Base-by-base conservation (phyloP, 2,113 vertebrate species). In the Dicrurus megarhynchus region DNA sequence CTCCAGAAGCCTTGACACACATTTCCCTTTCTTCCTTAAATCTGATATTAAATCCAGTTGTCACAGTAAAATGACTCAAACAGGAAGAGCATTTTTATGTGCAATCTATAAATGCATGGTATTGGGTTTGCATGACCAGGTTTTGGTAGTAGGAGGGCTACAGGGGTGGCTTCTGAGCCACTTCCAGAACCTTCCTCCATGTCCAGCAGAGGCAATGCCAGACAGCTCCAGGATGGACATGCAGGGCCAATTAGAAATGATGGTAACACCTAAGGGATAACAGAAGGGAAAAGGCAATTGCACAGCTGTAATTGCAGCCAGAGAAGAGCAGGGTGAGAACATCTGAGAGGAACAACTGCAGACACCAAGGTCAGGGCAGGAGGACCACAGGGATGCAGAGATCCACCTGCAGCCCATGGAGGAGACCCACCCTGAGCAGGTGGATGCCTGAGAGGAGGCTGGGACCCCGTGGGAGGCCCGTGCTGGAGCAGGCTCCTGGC, bases 281-380 rank as follows among this genome's bases (percentile, higher is more conserved):
- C 8, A 75, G 24, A 41, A 64, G 14, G 23, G 23, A 56, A 49
- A 85, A 65, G 30, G 30, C 23, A 8, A 49, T 0, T 49, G 50
- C 50, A 26, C 42, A 67, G 44, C 5, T 85, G 13, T 13, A 41
- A 75, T 4, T 75, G 24, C 20, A 26, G 30, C 30, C 16, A 32
- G 35, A 67, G 13, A 7, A 37, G 24, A 50, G 21, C 1, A 0
- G 61, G 4, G 2, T 75, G 50, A 65, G 35, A 59, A 50, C 19
- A 24, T 5, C 1, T 22, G 42, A 50, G 35, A 49, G 21, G 35
- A 26, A 5, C 33, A 55, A 5, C 33, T 53, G 57, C 39, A 55
- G 47, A 42, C 44, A 18, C n/a, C 61, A 21, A 5, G 32, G 13
- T 26, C 35, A 35, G 61, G 42, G 71, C 52, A 73, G 37, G 6